phyloP scores from a whole-genome alignment of 92 coral and sea anemone genomes.

The Zoanthus sansibaricus region DNA sequence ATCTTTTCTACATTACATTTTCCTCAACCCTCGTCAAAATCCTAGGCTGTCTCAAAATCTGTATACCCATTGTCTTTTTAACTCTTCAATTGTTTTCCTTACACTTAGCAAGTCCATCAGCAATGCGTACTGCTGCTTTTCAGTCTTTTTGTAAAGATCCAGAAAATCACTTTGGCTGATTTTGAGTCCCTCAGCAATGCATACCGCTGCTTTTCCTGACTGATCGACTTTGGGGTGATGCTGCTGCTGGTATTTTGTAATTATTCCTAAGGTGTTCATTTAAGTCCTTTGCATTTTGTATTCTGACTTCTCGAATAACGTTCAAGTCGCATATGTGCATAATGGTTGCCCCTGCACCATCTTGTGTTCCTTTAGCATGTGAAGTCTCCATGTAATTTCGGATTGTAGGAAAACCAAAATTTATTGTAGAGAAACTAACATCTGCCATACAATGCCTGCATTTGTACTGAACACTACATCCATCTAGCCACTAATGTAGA shows the following conservation, averaged over 20 bases:
- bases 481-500: slow-evolving; percentile 63
- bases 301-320: slow-evolving; percentile 31
- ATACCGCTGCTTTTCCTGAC: neutral
- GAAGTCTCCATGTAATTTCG: slow-evolving; percentile 52
- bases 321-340: slow-evolving; percentile 39
- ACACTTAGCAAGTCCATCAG: too few relatives aligned
- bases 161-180: too few relatives aligned
- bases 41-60: too few relatives aligned
- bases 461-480: slow-evolving; percentile 67
- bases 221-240: neutral
- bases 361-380: slow-evolving; percentile 51
- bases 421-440: neutral
- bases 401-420: neutral
- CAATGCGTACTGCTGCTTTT: too few relatives aligned
- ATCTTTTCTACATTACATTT: too few relatives aligned
- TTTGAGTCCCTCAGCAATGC: too few relatives aligned
- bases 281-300: neutral
- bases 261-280: neutral
- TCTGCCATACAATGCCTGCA: slow-evolving; percentile 62
- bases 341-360: slow-evolving; percentile 51
- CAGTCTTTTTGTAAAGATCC: too few relatives aligned
- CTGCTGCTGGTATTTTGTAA: slow-evolving; percentile 2
- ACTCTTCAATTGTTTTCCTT: too few relatives aligned
- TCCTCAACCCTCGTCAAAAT: too few relatives aligned
- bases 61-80: too few relatives aligned